A percentile compares a stretch with the other conserved stretches of the same genome.
These are phyloP conservation scores for Istiophorus platypterus DNA, from an alignment of 2,113 vertebrate genomes.

Conservation along the genomic window DNA sequence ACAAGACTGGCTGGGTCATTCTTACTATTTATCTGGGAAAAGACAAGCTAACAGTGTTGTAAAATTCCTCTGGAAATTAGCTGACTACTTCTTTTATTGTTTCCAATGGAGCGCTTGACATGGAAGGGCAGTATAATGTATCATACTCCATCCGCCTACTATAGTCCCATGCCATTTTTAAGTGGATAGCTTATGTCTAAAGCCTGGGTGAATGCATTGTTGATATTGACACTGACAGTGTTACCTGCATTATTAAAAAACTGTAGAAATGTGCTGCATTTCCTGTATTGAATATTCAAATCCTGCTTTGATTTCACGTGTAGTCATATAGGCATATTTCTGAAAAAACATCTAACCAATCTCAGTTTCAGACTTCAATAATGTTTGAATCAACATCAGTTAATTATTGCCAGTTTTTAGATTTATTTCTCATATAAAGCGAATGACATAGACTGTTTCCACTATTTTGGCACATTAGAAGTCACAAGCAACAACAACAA, in stretches of 20 bases:
- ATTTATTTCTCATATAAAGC: constrained; percentile 10
- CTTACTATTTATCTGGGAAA: constrained; percentile 58
- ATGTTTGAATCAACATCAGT: background rate
- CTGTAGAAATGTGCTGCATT: background rate
- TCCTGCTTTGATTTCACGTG: background rate
- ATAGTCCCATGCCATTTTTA: constrained; percentile 1
- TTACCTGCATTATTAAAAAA: background rate
- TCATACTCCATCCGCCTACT: background rate
- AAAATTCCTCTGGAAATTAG: constrained; percentile 57
- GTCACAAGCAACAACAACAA: background rate
- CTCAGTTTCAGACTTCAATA: background rate
- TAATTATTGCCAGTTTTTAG: background rate
- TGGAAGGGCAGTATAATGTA: background rate
- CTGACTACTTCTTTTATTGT: constrained; percentile 45
- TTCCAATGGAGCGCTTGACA: constrained; percentile 7
- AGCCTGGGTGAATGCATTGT: background rate
- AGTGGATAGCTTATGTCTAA: background rate
- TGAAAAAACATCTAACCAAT: background rate
- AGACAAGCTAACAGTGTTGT: constrained; percentile 31
- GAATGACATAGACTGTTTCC: constrained; percentile 3
- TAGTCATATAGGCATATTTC: background rate
- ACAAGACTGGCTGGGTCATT: constrained; percentile 60
- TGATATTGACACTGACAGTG: background rate
- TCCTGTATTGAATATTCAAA: background rate
- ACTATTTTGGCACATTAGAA: constrained; percentile 12